Conservation (phyloP, 2,113 vertebrate species). For the Glaucomys volans region DNA sequence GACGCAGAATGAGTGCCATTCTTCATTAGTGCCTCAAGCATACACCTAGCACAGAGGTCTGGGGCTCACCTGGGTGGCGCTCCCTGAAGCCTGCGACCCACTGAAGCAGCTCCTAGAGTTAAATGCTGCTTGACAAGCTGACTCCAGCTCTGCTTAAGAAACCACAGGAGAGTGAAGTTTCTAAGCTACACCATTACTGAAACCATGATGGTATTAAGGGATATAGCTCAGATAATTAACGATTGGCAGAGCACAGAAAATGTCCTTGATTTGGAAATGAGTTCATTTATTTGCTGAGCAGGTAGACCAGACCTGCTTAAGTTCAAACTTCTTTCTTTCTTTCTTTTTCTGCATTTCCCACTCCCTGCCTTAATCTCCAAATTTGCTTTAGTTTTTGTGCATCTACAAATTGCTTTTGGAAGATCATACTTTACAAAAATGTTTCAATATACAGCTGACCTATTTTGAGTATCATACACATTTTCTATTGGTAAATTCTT, state of each 20-base stretch:
- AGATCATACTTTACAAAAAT: not conserved
- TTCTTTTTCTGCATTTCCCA: rapidly evolving
- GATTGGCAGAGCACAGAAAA: not conserved
- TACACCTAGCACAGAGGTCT: not conserved
- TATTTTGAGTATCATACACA: not conserved
- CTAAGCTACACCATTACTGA: not conserved
- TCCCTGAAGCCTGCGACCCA: not conserved
- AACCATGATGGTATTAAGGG: not conserved
- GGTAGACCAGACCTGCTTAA: not conserved
- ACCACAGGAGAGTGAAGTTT: constrained; percentile 31
- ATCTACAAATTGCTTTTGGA: not conserved
- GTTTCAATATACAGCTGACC: not conserved
- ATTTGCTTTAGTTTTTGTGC: not conserved
- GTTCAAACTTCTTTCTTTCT: not conserved
- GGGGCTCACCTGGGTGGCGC: not conserved
- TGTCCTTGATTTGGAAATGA: constrained; percentile 9
- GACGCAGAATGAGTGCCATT: not conserved
- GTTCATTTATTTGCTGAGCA: not conserved
- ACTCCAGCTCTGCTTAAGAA: not conserved
- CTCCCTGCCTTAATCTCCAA: not conserved
- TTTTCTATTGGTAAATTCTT: not conserved
- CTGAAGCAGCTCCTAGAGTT: not conserved
- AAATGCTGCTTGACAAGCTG: not conserved
- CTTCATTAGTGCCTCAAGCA: not conserved
- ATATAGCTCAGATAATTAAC: not conserved